phyloP scores from a whole-genome alignment of 1,140 invertebrate genomes.

The Berghia stephanieae region DNA sequence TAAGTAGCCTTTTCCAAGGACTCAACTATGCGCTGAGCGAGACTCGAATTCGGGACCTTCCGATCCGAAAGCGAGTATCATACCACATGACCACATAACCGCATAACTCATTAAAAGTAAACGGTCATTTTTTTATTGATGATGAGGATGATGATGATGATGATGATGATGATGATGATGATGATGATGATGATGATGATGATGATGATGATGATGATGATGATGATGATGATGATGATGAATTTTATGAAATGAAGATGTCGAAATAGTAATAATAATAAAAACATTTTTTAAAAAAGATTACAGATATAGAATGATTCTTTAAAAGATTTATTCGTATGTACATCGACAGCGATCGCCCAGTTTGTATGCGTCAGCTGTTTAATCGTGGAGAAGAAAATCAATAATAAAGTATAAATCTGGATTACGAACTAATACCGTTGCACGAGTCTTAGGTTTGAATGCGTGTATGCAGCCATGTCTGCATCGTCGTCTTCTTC shows the following conservation, averaged over 20 bases:
- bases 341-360: slow-evolving; percentile 12
- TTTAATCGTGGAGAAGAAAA: neutral
- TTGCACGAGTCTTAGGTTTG: neutral
- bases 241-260: neutral
- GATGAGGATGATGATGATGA: no score
- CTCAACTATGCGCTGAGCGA: no score
- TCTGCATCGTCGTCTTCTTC: neutral
- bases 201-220: neutral
- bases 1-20: no score
- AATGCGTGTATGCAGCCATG: neutral
- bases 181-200: neutral
- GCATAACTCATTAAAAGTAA: no score
- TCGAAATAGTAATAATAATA: neutral
- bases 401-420: neutral
- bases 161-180: neutral
- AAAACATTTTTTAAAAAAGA: neutral
- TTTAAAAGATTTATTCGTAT: neutral
- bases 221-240: neutral
- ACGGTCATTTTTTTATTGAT: no score
- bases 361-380: neutral
- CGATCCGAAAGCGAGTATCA: no score
- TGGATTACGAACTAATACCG: neutral
- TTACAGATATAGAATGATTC: neutral
- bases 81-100: no score
- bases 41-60: no score